These are phyloP conservation scores for Euzophera pinguis DNA, from an alignment of 2,888 invertebrate genomes.

Conservation along the genomic window DNA sequence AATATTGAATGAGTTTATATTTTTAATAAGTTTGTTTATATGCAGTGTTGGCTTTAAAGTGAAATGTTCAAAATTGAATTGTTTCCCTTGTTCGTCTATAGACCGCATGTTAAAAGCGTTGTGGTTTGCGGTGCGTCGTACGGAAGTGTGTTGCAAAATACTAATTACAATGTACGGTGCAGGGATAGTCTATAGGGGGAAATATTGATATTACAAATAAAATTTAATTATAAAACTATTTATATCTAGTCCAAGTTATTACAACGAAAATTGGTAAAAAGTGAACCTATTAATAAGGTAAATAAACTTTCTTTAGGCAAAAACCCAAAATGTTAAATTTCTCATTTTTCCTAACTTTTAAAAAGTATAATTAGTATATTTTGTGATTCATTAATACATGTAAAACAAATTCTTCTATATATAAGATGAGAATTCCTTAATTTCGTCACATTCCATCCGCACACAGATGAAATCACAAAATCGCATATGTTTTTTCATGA, in stretches of 20 bases:
- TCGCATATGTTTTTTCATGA: constrained; percentile 23
- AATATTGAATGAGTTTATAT: not conserved
- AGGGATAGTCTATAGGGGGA: not conserved
- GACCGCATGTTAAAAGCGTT: constrained; percentile 27
- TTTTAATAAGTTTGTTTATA: constrained; percentile 23
- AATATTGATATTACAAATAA: not conserved
- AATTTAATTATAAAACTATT: constrained; percentile 12
- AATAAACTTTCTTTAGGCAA: no score
- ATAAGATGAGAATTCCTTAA: no score
- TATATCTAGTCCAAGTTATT: no score
- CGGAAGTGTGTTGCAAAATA: constrained; percentile 15
- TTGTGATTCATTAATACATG: no score
- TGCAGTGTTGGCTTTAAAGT: constrained; percentile 42
- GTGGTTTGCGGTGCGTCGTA: constrained; percentile 24
- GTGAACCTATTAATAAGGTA: no score
- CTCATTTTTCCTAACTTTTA: no score
- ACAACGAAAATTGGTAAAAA: no score
- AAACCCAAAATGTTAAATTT: no score
- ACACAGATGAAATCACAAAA: not conserved
- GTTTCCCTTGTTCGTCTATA: constrained; percentile 26
- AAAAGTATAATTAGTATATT: no score
- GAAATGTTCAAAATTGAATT: constrained; percentile 52
- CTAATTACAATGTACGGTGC: not conserved
- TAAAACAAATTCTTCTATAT: no score
- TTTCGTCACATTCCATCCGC: no score